A percentile compares a stretch with the other conserved stretches of the same genome.
Evolutionary conservation across 2,113 vertebrate species (phyloP).

Genomic region (Lamprologus callipterus): DNA sequence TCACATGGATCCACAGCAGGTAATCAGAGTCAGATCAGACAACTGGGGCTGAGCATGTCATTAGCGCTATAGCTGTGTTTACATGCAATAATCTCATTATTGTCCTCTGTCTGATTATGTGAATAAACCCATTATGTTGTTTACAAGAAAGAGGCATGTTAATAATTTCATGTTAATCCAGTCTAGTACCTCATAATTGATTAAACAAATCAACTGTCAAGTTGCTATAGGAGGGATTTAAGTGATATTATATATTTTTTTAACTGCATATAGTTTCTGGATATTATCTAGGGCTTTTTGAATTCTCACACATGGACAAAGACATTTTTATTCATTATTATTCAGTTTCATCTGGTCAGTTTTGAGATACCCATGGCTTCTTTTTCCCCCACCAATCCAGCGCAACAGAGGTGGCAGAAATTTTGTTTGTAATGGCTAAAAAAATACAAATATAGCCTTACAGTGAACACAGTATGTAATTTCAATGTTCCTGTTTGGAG

Average conservation of each 20-base stretch:
- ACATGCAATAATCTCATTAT: conserved; percentile 40
- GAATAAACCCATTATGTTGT: conserved; percentile 42
- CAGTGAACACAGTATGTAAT: not conserved
- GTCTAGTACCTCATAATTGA: conserved; percentile 16
- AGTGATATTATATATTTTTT: not conserved
- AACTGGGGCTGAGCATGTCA: conserved; percentile 17
- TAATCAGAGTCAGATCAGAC: conserved; percentile 38
- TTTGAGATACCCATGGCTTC: not conserved
- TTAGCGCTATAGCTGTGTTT: conserved; percentile 31
- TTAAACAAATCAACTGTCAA: conserved; percentile 1
- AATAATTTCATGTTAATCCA: conserved; percentile 23
- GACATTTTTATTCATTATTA: not conserved
- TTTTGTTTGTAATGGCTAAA: not conserved
- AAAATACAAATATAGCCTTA: not conserved
- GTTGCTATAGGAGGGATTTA: not conserved
- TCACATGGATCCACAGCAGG: conserved; percentile 2
- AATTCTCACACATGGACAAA: not conserved
- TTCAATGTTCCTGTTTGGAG: not conserved
- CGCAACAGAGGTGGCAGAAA: not conserved
- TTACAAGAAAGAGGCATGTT: conserved; percentile 23
- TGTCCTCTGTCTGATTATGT: conserved; percentile 38
- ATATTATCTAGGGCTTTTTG: not conserved
- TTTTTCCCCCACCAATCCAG: not conserved
- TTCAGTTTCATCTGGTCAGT: not conserved
- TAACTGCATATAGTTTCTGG: not conserved